Base-by-base conservation (phyloP, 1,140 invertebrate species). In the Samia ricini region DNA sequence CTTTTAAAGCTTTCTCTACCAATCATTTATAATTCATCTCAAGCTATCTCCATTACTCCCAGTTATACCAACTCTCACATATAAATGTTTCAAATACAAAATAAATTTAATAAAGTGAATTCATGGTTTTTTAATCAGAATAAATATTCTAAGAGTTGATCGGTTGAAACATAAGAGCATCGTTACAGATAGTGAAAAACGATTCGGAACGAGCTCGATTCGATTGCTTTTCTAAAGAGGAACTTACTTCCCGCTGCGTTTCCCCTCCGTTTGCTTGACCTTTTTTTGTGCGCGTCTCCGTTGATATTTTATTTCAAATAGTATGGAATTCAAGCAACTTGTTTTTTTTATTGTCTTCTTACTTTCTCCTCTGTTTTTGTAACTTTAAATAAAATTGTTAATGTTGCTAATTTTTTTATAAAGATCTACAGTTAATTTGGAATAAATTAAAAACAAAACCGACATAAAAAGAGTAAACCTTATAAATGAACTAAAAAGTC, bases 151-250 rank as follows among this genome's bases (percentile, higher is more conserved):
- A 2, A n/a, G 10, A 42, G n/a, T 42, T 15, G 33, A 42, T 42
- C 33, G 33, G 33, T 15, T 42, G 33, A 42, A 42, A 42, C 33
- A 42, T 42, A 15, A 42, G 33, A 42, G 33, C 56, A 26, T 57
- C 56, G 19, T 57, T 57, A 42, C 26, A 42, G 33, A 57, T 57
- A 57, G n/a, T 36, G 56, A 36, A 57, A 42, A 57, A 57, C 56
- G 56, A 42, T 57, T 57, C 33, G 26, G 8, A 57, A 36, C 29
- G 24, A 20, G 19, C 10, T 20, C 26, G 56, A 57, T 57, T 57
- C 56, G 20, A 57, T 42, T 36, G 24, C 19, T 42, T 57, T 57
- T 36, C n/a, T 42, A 26, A 57, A 42, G 55, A 26, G 55, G 12
- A 57, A 21, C 56, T 36, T 20, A 20, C 33, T 57, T 57, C 56